These are phyloP conservation scores for Odontomyia ornata DNA, from an alignment of 2,888 invertebrate species.

Conservation along the genomic window DNA sequence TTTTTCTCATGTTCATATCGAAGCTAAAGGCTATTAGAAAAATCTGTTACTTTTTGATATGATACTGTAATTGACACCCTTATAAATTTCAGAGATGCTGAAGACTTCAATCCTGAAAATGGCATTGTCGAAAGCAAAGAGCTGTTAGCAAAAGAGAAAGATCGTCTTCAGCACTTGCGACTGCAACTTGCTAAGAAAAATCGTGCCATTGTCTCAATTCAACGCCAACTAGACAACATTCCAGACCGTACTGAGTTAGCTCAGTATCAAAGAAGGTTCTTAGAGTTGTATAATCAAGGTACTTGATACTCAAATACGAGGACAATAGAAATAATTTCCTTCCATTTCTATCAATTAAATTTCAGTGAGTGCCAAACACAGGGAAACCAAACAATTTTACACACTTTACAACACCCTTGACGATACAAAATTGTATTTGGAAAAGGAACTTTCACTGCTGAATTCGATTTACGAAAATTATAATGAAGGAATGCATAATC, in stretches of 20 bases:
- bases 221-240: conserved; percentile 89
- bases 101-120: conserved; percentile 63
- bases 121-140: conserved; percentile 67
- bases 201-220: conserved; percentile 80
- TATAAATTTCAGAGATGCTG: conserved; percentile 66
- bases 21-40: no score
- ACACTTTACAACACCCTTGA: conserved; percentile 94
- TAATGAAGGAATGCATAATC: conserved; percentile 84
- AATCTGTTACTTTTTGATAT: no score
- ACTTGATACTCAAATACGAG: no score
- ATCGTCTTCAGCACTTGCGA: conserved; percentile 70
- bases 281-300: conserved; percentile 96
- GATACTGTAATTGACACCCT: no score
- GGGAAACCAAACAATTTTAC: conserved; percentile 97
- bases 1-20: no score
- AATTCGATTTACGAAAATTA: conserved; percentile 92
- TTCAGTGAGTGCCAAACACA: conserved; percentile 92
- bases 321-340: neutral
- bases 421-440: conserved; percentile 92
- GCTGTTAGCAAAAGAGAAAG: conserved; percentile 71
- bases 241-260: conserved; percentile 92
- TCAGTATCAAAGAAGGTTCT: conserved; percentile 94
- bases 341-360: conserved; percentile 45
- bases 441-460: conserved; percentile 86
- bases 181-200: conserved; percentile 81